Evolutionary conservation across 2,113 vertebrate genomes (phyloP).

Genomic region (Dendrocopos noguchii): DNA sequence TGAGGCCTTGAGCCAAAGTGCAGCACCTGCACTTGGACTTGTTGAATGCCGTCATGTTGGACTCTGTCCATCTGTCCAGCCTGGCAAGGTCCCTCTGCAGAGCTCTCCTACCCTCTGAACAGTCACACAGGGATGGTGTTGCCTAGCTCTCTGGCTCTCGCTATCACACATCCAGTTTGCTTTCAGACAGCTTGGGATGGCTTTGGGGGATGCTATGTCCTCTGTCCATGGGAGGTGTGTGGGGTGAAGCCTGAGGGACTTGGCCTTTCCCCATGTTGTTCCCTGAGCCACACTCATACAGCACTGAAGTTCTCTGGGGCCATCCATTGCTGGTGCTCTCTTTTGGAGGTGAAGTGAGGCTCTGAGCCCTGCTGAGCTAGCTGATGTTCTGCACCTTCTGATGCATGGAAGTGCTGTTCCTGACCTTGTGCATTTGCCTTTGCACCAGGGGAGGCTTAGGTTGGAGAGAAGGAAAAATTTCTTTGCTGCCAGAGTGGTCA

Average conservation of each 20-base stretch:
- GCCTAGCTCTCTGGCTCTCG: neutral
- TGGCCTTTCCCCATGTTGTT: neutral
- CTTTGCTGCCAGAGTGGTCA: too few relatives aligned
- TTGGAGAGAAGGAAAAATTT: too few relatives aligned
- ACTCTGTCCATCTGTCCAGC: too few relatives aligned
- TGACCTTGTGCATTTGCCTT: neutral
- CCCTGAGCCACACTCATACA: neutral
- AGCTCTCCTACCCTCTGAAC: too few relatives aligned
- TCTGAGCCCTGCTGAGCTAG: neutral
- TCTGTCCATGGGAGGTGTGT: neutral
- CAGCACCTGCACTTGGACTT: too few relatives aligned
- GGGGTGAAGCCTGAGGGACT: neutral
- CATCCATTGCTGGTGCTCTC: accelerated
- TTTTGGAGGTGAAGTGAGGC: neutral
- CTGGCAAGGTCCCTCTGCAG: too few relatives aligned
- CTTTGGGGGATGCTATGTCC: neutral
- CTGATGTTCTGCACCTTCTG: neutral
- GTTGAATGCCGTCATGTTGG: too few relatives aligned
- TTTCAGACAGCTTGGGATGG: neutral
- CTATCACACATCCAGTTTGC: neutral
- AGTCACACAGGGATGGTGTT: neutral
- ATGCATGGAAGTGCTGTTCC: neutral
- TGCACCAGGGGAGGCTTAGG: neutral
- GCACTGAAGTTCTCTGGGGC: neutral
- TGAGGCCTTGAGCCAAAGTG: too few relatives aligned